Evolutionary conservation across 2,797 vertebrate species (phyloP).

Genomic region (Gouania willdenowi): DNA sequence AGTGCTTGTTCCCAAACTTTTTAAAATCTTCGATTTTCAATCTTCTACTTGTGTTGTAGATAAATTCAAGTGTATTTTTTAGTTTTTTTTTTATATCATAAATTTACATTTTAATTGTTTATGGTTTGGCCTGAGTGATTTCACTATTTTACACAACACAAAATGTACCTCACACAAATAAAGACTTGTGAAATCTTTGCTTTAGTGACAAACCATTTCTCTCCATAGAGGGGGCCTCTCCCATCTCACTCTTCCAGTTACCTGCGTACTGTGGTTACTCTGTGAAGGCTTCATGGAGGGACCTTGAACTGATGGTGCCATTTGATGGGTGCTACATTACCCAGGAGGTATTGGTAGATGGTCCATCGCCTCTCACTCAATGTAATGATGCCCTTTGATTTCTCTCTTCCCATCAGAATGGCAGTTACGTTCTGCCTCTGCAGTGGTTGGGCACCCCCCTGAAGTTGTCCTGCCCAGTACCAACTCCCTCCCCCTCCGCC

Average conservation of each 20-base stretch:
- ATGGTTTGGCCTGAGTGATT: no score
- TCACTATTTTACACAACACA: no score
- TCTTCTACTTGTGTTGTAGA: no score
- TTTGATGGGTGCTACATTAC: slow-evolving; percentile 72
- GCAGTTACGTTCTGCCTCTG: slow-evolving; percentile 67
- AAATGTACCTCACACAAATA: no score
- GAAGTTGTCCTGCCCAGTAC: slow-evolving; percentile 68
- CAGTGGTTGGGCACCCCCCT: slow-evolving; percentile 69
- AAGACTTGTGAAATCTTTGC: no score
- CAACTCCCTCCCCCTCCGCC: neutral
- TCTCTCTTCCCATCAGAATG: slow-evolving; percentile 53
- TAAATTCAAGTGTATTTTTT: no score
- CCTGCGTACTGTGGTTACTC: slow-evolving; percentile 67
- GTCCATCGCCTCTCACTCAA: neutral
- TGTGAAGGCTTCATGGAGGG: slow-evolving; percentile 45
- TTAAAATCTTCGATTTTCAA: no score
- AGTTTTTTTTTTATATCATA: no score
- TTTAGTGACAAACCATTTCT: no score
- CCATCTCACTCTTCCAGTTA: slow-evolving; percentile 64
- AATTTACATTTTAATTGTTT: no score
- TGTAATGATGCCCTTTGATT: neutral
- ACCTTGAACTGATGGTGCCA: slow-evolving; percentile 58
- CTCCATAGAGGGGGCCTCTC: slow-evolving; percentile 57
- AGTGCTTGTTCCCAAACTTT: no score
- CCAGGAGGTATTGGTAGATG: slow-evolving; percentile 56